A percentile compares a stretch with the other conserved stretches of the same genome.
phyloP scores from a whole-genome alignment of 2,797 vertebrate genomes.

The Denticeps clupeoides region DNA sequence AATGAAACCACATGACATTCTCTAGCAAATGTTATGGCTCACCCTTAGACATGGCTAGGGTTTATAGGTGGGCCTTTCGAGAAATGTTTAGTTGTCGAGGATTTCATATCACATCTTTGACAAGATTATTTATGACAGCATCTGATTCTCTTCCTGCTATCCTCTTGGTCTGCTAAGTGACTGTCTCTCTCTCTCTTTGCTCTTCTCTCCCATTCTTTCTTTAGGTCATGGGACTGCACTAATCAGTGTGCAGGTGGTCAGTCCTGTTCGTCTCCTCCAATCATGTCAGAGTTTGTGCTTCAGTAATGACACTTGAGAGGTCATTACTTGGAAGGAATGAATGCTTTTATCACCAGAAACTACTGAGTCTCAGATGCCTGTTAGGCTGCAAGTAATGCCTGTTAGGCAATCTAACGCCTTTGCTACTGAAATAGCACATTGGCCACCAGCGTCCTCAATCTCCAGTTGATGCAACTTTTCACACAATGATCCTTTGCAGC shows the following conservation, averaged over 20 bases:
- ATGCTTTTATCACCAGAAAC: background rate
- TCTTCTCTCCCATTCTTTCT: background rate
- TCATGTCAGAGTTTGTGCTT: background rate
- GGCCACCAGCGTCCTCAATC: background rate
- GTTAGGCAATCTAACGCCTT: background rate
- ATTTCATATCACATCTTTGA: background rate
- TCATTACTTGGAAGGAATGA: background rate
- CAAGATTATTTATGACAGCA: slow-evolving; percentile 1
- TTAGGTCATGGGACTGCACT: background rate
- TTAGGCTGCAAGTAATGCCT: background rate
- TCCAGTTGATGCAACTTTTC: background rate
- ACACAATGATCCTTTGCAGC: background rate
- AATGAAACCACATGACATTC: slow-evolving; percentile 1
- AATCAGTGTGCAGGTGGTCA: background rate
- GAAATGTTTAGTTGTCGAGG: background rate
- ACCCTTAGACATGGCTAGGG: slow-evolving; percentile 3
- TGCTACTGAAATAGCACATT: background rate
- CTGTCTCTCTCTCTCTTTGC: background rate
- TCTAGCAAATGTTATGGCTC: slow-evolving; percentile 8
- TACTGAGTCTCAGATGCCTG: background rate
- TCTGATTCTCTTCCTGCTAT: background rate
- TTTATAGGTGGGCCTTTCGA: slow-evolving; percentile 1
- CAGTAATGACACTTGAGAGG: background rate
- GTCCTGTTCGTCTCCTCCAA: background rate
- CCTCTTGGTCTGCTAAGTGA: background rate